Evolutionary conservation across 1,140 invertebrate genomes (phyloP), one percentile per base, ranked within the genome.

Genomic region (Hypothenemus hampei): DNA sequence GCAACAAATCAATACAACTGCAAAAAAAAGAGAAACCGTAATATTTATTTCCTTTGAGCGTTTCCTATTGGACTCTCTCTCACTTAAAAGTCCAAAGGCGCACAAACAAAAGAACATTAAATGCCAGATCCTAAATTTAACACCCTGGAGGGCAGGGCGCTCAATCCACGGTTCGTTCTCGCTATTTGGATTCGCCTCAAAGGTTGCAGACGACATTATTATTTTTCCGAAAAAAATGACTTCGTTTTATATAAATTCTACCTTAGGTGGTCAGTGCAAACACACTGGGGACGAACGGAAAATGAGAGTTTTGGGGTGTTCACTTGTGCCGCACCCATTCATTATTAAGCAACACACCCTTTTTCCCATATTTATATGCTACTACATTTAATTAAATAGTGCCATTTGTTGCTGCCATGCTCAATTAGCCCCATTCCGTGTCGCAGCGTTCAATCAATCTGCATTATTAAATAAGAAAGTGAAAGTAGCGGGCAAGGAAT

Each of bases 1-100:
- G 65, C 91, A 93, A 65, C 90, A 93, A 39, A 93, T 67, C 58
- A 89, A 80, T 48, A 93, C 83, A 39, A 86, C 82, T 83, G 36
- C 0, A 72, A 69, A 41, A 39, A 15, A n/a, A n/a, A n/a, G n/a
- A n/a, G n/a, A n/a, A n/a, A n/a, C n/a, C n/a, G n/a, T n/a, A n/a
- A n/a, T n/a, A n/a, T n/a, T n/a, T n/a, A n/a, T n/a, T n/a, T n/a
- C n/a, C n/a, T n/a, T n/a, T n/a, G n/a, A n/a, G n/a, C n/a, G n/a
- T n/a, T n/a, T n/a, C n/a, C n/a, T n/a, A n/a, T n/a, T n/a, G 20
- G 18, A 20, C 11, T 39, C 23, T 22, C 55, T 69, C 78, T 77
- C 69, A 83, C 82, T 70, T 62, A 80, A 54, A 55, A 73, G 61
- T 7, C 75, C 70, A 48, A 81, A 65, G 37, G 71, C 72, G 29